Evolutionary conservation across 2,113 vertebrate genomes (phyloP).

Genomic region (Leucoraja erinaceus): DNA sequence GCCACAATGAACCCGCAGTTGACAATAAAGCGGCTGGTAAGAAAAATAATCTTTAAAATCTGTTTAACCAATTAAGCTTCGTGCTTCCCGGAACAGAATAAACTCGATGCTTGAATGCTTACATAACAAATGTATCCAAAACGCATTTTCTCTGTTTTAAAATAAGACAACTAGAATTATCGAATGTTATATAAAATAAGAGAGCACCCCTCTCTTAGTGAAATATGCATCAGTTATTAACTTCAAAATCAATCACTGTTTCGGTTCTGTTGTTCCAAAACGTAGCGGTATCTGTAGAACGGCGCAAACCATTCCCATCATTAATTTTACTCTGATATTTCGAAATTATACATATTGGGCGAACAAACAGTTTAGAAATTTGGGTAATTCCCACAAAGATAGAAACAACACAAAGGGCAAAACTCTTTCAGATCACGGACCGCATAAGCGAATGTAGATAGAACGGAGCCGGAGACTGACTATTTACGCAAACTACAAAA

Average conservation of each 20-base stretch:
- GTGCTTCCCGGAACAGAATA: background rate
- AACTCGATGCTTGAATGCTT: slow-evolving; percentile 57
- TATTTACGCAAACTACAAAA: background rate
- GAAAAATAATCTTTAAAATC: slow-evolving; percentile 79
- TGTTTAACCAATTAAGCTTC: slow-evolving; percentile 66
- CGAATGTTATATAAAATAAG: slow-evolving; percentile 52
- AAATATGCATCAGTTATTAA: background rate
- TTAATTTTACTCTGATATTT: background rate
- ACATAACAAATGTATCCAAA: slow-evolving; percentile 71
- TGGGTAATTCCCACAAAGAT: background rate
- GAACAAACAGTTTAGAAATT: background rate
- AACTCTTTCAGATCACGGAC: background rate
- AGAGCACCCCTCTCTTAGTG: background rate
- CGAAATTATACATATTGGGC: background rate
- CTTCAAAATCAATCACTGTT: background rate
- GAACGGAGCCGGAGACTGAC: background rate
- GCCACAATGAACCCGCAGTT: slow-evolving; percentile 58
- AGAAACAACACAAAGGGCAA: background rate
- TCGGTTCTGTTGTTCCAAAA: background rate
- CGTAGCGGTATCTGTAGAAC: background rate
- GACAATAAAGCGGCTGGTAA: slow-evolving; percentile 61
- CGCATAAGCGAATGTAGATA: background rate
- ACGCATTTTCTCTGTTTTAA: slow-evolving; percentile 57
- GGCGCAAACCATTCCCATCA: background rate
- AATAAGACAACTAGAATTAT: slow-evolving; percentile 56